These are phyloP conservation scores for Asobara japonica DNA, from an alignment of 1,140 invertebrate species.

Conservation along the genomic window DNA sequence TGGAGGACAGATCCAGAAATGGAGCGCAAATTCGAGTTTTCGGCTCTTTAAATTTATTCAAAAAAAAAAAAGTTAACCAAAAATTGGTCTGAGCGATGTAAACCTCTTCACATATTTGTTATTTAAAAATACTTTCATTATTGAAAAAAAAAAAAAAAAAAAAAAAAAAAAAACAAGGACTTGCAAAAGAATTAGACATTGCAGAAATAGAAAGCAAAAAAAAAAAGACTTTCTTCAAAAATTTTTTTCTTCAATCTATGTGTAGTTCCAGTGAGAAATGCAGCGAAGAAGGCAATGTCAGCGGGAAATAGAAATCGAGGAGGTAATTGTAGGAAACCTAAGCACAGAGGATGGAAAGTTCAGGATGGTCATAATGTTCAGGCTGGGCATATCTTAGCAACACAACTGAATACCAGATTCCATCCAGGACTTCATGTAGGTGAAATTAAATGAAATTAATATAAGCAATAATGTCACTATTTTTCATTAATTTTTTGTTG, in stretches of 20 bases:
- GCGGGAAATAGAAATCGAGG: conserved; percentile 74
- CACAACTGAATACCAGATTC: conserved; percentile 75
- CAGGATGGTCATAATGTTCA: conserved; percentile 74
- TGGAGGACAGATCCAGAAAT: too few relatives aligned
- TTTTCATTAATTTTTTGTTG: not conserved
- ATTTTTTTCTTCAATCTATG: conserved; percentile 29
- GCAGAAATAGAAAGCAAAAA: not conserved
- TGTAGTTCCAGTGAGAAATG: conserved; percentile 65
- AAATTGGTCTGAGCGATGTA: too few relatives aligned
- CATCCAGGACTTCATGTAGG: conserved; percentile 84
- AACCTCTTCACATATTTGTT: too few relatives aligned
- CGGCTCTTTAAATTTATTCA: too few relatives aligned
- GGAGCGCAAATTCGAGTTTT: too few relatives aligned
- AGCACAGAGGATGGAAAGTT: conserved; percentile 77
- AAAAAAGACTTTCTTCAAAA: too few relatives aligned
- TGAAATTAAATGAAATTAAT: conserved; percentile 22
- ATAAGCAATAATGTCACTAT: not conserved
- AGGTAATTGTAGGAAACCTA: conserved; percentile 71
- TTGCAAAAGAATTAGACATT: too few relatives aligned
- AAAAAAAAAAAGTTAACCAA: too few relatives aligned
- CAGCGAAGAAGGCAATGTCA: conserved; percentile 75
- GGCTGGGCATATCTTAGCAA: conserved; percentile 74
- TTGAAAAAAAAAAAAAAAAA: too few relatives aligned
- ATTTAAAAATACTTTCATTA: too few relatives aligned
- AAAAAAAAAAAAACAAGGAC: too few relatives aligned